Conservation (phyloP, 2,113 vertebrate genomes). For the Willisornis vidua region DNA sequence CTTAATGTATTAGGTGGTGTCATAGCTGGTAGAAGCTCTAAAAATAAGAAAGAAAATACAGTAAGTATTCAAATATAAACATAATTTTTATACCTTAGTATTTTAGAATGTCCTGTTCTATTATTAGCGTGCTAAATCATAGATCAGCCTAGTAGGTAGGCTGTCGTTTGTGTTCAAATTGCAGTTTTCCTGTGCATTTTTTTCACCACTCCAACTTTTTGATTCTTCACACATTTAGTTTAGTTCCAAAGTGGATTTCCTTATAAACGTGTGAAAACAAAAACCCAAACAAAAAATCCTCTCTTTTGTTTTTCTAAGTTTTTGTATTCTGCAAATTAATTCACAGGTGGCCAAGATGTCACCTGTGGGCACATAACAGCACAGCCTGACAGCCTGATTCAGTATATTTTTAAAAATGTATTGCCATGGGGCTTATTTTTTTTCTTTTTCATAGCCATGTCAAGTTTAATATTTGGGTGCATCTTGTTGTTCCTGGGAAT, state of each 20-base stretch:
- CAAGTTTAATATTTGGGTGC: not conserved
- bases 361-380: not conserved
- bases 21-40: not conserved
- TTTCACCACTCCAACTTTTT: not conserved
- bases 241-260: not conserved
- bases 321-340: not conserved
- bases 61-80: conserved; percentile 1
- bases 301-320: not conserved
- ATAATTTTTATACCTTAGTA: not conserved
- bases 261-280: not conserved
- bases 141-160: not conserved
- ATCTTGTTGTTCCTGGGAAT: not conserved
- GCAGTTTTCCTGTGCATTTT: not conserved
- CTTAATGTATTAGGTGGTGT: not conserved
- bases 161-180: not conserved
- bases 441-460: not conserved
- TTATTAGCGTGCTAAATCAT: not conserved
- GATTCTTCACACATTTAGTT: not conserved
- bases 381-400: not conserved
- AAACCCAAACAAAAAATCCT: not conserved
- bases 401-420: not conserved
- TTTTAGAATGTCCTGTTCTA: not conserved
- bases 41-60: not conserved
- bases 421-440: not conserved
- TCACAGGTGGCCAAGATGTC: not conserved